Conservation (phyloP, 2,888 invertebrate species). For the Dascillus cervinus region DNA sequence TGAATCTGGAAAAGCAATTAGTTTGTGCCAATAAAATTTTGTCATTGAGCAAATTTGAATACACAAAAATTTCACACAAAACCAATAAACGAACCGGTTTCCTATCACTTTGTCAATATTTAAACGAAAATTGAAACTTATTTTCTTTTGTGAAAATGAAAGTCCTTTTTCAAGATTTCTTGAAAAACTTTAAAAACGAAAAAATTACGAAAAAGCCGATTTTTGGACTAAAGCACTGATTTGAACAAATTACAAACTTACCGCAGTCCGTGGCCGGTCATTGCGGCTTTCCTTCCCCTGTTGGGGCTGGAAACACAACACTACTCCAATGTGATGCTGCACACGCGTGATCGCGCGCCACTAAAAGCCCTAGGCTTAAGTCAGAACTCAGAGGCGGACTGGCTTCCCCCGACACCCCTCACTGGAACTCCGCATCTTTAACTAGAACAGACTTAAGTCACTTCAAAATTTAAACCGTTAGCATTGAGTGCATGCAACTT, state of each 20-base stretch:
- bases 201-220: too few species aligned
- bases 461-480: conserved; percentile 9
- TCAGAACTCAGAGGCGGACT: conserved; percentile 34
- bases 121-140: too few species aligned
- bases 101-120: too few species aligned
- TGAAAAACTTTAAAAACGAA: too few species aligned
- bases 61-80: too few species aligned
- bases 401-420: conserved; percentile 29
- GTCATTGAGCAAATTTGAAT: too few species aligned
- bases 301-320: conserved; percentile 32
- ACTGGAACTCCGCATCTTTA: conserved; percentile 30
- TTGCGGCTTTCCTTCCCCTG: conserved; percentile 34
- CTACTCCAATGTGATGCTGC: conserved; percentile 34
- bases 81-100: too few species aligned
- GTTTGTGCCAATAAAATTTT: too few species aligned
- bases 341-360: conserved; percentile 42
- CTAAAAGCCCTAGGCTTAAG: conserved; percentile 37
- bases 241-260: conserved; percentile 23
- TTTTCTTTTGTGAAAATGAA: too few species aligned
- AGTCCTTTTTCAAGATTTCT: too few species aligned
- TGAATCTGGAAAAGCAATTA: conserved; percentile 43
- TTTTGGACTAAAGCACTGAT: too few species aligned
- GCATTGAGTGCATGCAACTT: neutral
- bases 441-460: conserved; percentile 26
- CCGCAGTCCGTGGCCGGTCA: conserved; percentile 39